These are phyloP conservation scores for Leucophenga montana DNA, from an alignment of 2,888 invertebrate species.

Conservation along the genomic window DNA sequence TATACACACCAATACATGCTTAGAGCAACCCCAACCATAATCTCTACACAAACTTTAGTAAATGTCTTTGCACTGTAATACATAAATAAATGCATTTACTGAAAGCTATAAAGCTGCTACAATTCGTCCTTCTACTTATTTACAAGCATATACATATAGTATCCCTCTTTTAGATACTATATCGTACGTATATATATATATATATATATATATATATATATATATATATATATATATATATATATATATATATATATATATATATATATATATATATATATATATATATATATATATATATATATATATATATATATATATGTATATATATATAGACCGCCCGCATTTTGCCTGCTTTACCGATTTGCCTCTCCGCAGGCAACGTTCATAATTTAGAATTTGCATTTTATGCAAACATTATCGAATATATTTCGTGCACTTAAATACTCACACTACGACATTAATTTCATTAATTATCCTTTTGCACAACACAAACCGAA, in stretches of 20 bases:
- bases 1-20: neutral
- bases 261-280: too few species aligned
- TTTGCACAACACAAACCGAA: conserved; percentile 49
- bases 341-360: conserved; percentile 28
- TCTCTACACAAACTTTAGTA: conserved; percentile 1
- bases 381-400: conserved; percentile 64
- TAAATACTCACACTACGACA: conserved; percentile 54
- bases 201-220: too few species aligned
- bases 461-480: conserved; percentile 68
- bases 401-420: conserved; percentile 60
- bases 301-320: conserved; percentile 11
- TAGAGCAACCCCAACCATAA: neutral
- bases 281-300: neutral
- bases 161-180: too few species aligned
- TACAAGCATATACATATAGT: too few species aligned
- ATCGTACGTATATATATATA: too few species aligned
- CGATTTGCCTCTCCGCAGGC: conserved; percentile 21
- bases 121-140: neutral
- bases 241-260: too few species aligned
- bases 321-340: conserved; percentile 25
- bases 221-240: too few species aligned
- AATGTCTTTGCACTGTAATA: conserved; percentile 20
- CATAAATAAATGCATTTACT: conserved; percentile 13
- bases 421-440: conserved; percentile 67
- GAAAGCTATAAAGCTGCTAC: neutral